A percentile compares a stretch with the other conserved stretches of the same genome.
Conservation (phyloP, 2,797 vertebrate genomes). For the Acipenser oxyrinchus region DNA sequence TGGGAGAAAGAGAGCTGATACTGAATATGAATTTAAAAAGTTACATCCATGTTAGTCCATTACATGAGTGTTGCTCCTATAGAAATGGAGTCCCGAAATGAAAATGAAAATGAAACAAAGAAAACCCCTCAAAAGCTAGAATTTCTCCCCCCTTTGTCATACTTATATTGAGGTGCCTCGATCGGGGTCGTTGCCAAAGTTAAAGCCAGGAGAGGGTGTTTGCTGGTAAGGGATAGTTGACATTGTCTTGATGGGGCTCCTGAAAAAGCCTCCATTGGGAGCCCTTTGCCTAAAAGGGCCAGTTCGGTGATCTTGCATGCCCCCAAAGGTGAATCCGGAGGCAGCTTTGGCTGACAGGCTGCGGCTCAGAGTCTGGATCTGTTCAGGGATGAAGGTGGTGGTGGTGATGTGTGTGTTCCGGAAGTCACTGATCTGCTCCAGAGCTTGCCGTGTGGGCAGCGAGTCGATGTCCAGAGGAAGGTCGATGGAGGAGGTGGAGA, state of each 20-base stretch:
- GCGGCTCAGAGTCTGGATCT: constrained; percentile 99
- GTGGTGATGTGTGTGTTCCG: constrained; percentile 99
- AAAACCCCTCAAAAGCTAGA: no score
- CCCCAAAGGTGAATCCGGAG: constrained; percentile 88
- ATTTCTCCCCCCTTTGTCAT: no score
- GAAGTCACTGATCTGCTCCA: constrained; percentile 99
- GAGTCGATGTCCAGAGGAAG: constrained; percentile 97
- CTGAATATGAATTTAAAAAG: constrained; percentile 53
- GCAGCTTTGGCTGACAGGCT: constrained; percentile 96
- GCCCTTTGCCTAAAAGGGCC: constrained; percentile 96
- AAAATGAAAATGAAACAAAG: no score
- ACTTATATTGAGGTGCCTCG: constrained; percentile 95
- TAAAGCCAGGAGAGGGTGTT: constrained; percentile 91
- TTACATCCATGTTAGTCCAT: constrained; percentile 73
- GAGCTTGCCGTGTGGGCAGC: constrained; percentile 88
- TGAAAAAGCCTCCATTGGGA: constrained; percentile 96
- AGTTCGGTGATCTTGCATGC: constrained; percentile 92
- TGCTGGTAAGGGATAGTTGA: constrained; percentile 96
- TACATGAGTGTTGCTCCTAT: constrained; percentile 43
- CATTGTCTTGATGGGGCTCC: constrained; percentile 98
- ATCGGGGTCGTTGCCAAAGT: constrained; percentile 92
- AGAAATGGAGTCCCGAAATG: not conserved
- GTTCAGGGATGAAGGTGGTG: constrained; percentile 98
- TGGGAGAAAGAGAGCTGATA: constrained; percentile 50
- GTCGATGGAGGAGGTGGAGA: constrained; percentile 98